These are phyloP conservation scores for Mythimna vitellina DNA, from an alignment of 2,888 invertebrate genomes.

Conservation along the genomic window DNA sequence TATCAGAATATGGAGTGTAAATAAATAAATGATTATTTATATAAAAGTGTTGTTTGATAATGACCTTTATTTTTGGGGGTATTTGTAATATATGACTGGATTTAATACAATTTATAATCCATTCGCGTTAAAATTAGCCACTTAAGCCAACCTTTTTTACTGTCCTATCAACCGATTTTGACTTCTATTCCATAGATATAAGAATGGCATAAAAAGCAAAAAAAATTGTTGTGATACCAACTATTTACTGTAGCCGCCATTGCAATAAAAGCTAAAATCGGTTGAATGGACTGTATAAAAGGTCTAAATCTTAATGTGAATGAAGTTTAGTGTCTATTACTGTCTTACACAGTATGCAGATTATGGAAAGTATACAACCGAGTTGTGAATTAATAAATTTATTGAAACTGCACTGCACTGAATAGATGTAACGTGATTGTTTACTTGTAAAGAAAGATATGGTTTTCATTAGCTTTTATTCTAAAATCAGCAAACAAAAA, in stretches of 20 bases:
- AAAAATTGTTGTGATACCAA: too few relatives aligned
- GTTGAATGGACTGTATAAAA: too few relatives aligned
- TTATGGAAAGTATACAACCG: background rate
- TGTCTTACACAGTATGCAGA: background rate
- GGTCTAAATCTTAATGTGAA: too few relatives aligned
- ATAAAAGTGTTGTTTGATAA: slow-evolving; percentile 28
- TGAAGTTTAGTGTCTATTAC: background rate
- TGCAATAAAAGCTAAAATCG: too few relatives aligned
- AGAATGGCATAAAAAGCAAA: too few relatives aligned
- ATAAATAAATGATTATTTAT: slow-evolving; percentile 44
- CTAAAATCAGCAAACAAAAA: background rate
- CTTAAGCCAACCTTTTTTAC: too few relatives aligned
- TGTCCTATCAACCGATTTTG: too few relatives aligned
- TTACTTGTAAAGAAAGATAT: background rate
- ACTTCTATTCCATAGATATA: too few relatives aligned
- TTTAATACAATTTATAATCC: background rate
- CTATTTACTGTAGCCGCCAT: too few relatives aligned
- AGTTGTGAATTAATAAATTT: background rate
- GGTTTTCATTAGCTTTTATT: slow-evolving; percentile 1
- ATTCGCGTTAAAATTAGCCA: too few relatives aligned
- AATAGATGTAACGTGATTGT: background rate
- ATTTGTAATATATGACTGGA: background rate
- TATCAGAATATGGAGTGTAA: slow-evolving; percentile 91
- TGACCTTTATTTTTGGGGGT: slow-evolving; percentile 17
- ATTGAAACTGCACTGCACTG: background rate